These are phyloP conservation scores for Etheostoma cragini DNA, from an alignment of 2,113 vertebrate species.

Conservation along the genomic window DNA sequence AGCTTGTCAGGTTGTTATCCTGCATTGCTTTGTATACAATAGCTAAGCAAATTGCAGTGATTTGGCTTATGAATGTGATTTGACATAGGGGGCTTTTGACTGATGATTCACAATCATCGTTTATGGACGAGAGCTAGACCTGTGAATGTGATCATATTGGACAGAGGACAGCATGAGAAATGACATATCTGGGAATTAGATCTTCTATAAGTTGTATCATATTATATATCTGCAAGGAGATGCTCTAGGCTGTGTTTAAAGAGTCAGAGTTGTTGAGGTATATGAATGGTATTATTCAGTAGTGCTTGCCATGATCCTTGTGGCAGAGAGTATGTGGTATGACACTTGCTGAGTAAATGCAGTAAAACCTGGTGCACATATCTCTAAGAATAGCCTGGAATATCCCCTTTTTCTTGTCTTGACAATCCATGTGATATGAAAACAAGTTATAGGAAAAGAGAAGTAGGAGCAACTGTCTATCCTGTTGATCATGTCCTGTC, in stretches of 20 bases:
- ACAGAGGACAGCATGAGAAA: not conserved
- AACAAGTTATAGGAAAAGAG: constrained; percentile 27
- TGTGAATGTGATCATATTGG: not conserved
- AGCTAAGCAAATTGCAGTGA: not conserved
- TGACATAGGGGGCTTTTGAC: not conserved
- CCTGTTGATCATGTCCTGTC: constrained; percentile 15
- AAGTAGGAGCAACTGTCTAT: constrained; percentile 19
- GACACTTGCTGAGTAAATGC: not conserved
- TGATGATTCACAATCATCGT: not conserved
- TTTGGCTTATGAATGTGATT: not conserved
- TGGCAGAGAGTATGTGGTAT: not conserved
- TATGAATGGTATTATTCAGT: not conserved
- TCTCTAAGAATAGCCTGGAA: not conserved
- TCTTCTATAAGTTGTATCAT: not conserved
- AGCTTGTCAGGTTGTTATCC: not conserved
- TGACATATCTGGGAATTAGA: too few relatives aligned
- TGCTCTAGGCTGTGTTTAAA: not conserved
- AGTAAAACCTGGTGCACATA: not conserved
- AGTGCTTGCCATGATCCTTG: not conserved
- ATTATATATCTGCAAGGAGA: not conserved
- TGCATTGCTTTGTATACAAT: not conserved
- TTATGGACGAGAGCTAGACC: not conserved
- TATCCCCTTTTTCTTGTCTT: constrained; percentile 8
- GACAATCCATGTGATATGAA: not conserved
- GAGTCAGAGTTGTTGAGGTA: not conserved